Evolutionary conservation across 1,140 invertebrate genomes (phyloP).

Genomic region (Rhopalosiphum padi): DNA sequence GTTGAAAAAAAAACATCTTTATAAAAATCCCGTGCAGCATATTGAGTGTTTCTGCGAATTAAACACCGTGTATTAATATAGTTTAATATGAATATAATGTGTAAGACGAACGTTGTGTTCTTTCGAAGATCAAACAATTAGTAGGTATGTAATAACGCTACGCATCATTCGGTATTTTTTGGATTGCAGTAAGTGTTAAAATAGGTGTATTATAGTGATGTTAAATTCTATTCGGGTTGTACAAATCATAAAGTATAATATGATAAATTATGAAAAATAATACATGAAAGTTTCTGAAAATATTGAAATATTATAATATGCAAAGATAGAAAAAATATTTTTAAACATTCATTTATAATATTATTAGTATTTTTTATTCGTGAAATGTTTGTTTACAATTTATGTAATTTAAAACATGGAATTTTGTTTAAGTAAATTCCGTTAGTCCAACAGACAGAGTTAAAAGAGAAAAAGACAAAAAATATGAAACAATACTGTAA

Average conservation of each 20-base stretch:
- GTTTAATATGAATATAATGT: not conserved
- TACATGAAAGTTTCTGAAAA: not conserved
- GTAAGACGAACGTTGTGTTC: too few species aligned
- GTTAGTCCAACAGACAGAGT: not conserved
- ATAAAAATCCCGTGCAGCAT: not conserved
- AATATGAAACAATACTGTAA: not conserved
- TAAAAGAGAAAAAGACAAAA: not conserved
- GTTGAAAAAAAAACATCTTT: not conserved
- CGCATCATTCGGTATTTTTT: not conserved
- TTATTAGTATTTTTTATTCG: not conserved
- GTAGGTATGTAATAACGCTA: not conserved
- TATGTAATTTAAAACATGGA: not conserved
- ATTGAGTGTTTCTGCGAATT: not conserved
- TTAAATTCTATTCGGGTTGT: not conserved
- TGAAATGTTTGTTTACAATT: not conserved
- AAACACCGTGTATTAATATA: not conserved
- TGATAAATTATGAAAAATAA: not conserved
- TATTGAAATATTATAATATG: not conserved
- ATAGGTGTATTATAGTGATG: not conserved
- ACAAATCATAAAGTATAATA: not conserved
- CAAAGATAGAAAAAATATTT: not conserved
- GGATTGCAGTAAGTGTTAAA: not conserved
- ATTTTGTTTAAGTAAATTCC: not conserved
- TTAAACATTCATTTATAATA: not conserved
- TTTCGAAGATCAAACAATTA: not conserved